A percentile compares a stretch with the other conserved stretches of the same genome.
Conservation (phyloP, 2,797 vertebrate species). For the Strix occidentalis region DNA sequence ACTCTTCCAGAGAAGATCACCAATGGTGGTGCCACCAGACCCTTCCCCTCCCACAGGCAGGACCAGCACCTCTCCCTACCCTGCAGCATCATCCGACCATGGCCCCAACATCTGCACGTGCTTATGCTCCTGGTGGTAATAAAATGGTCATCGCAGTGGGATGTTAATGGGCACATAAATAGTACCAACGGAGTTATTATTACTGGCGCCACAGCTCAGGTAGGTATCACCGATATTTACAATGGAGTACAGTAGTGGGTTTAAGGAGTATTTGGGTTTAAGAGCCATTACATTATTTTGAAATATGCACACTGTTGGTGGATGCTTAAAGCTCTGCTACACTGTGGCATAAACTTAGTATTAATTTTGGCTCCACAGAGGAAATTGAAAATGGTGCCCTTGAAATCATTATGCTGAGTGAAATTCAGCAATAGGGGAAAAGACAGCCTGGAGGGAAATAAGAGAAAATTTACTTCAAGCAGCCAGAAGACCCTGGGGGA, state of each 20-base stretch:
- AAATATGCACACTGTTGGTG: conserved; percentile 42
- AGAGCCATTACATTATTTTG: conserved; percentile 43
- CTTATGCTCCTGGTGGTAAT: neutral
- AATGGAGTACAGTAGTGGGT: neutral
- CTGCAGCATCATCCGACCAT: neutral
- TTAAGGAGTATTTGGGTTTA: conserved; percentile 50
- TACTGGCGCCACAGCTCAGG: neutral
- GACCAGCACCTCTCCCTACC: neutral
- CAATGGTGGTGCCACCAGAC: neutral
- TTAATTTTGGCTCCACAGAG: conserved; percentile 50
- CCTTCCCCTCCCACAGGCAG: neutral
- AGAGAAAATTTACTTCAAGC: conserved; percentile 1
- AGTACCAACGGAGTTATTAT: neutral
- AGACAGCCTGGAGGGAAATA: conserved; percentile 29
- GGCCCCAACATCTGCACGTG: neutral
- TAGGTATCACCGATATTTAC: conserved; percentile 6
- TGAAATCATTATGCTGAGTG: conserved; percentile 9
- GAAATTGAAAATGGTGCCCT: conserved; percentile 59
- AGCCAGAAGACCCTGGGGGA: neutral
- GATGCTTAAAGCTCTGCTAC: conserved; percentile 10
- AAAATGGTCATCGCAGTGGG: neutral
- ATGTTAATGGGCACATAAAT: neutral
- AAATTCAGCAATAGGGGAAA: conserved; percentile 23
- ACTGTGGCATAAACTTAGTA: conserved; percentile 25
- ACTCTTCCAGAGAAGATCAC: neutral